Base-by-base conservation (phyloP, 2,113 vertebrate species). In the Triplophysa siluroides region DNA sequence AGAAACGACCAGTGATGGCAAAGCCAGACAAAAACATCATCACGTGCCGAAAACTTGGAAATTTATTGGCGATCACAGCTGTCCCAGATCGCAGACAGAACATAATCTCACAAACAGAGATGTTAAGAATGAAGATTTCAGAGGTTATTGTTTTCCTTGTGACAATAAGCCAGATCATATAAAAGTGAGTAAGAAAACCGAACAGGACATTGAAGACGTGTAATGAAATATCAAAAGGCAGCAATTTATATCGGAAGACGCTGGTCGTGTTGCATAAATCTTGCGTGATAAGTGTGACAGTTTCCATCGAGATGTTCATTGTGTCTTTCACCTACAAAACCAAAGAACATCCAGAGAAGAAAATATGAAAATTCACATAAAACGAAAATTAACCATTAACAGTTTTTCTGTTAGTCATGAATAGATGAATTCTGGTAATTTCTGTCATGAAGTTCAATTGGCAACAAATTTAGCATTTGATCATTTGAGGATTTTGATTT, bases 151-250 rank as follows among this genome's bases (percentile, higher is more conserved):
- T 73, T 66, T 21, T 50, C 47, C 33, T 38, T 2, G 3, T 67
- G 29, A 65, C 70, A 78, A 78, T 78, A 18, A 84, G 75, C 78
- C 83, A 84, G 8, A 84, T 23, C n/a, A 73, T 70, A 62, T 74
- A 84, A 21, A 38, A 29, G 26, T 84, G 41, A 13, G 69, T 8
- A 14, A 60, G 66, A 47, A 83, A 4, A 8, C 61, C 66, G 9
- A 83, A 26, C 14, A 77, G 7, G 23, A 60, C 6, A 66, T 77
- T 56, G 13, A 76, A 11, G 33, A 41, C 10, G 26, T 58, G 0
- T 0, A 66, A 2, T 12, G 11, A 33, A 60, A 8, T 8, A 5
- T 73, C 54, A 60, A 41, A 73, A 8, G 71, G 19, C 24, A 54
- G 3, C 3, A 73, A 5, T 14, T 50, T 50, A 50, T 14, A 50